These are phyloP conservation scores for Drosophila pseudotalamancana DNA, from an alignment of 2,888 invertebrate species.

Conservation along the genomic window DNA sequence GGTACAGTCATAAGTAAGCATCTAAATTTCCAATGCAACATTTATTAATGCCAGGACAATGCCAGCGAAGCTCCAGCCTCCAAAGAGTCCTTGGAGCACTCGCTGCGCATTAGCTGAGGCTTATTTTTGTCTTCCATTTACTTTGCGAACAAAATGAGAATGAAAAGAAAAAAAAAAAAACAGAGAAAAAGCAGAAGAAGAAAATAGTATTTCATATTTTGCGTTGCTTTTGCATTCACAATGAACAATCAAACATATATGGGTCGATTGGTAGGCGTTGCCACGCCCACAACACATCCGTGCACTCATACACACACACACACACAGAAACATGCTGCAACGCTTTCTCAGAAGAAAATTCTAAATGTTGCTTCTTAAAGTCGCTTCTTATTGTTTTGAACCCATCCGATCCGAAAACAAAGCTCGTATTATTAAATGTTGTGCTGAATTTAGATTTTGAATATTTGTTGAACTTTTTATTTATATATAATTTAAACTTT, in stretches of 20 bases:
- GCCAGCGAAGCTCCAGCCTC: conserved; percentile 35
- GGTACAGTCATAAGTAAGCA: conserved; percentile 96
- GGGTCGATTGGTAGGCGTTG: background rate
- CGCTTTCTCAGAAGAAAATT: conserved; percentile 66
- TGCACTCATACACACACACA: conserved; percentile 7
- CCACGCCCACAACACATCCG: conserved; percentile 15
- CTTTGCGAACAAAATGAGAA: conserved; percentile 59
- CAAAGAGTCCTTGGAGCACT: background rate
- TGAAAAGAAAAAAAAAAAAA: conserved; percentile 12
- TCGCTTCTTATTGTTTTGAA: conserved; percentile 49
- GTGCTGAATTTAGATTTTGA: conserved; percentile 76
- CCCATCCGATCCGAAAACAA: conserved; percentile 9
- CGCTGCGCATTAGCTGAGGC: conserved; percentile 53
- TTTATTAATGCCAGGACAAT: conserved; percentile 74
- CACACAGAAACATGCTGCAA: conserved; percentile 38
- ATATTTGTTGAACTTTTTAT: conserved; percentile 15
- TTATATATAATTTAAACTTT: conserved; percentile 34
- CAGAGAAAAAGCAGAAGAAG: too few species aligned
- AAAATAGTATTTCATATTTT: conserved; percentile 58
- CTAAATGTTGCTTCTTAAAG: conserved; percentile 62
- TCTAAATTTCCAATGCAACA: conserved; percentile 83
- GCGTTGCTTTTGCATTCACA: conserved; percentile 63
- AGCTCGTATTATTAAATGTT: conserved; percentile 76
- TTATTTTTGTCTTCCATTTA: conserved; percentile 74
- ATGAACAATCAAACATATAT: conserved; percentile 1